Evolutionary conservation across 2,797 vertebrate species (phyloP).

Genomic region (Pipistrellus pygmaeus): DNA sequence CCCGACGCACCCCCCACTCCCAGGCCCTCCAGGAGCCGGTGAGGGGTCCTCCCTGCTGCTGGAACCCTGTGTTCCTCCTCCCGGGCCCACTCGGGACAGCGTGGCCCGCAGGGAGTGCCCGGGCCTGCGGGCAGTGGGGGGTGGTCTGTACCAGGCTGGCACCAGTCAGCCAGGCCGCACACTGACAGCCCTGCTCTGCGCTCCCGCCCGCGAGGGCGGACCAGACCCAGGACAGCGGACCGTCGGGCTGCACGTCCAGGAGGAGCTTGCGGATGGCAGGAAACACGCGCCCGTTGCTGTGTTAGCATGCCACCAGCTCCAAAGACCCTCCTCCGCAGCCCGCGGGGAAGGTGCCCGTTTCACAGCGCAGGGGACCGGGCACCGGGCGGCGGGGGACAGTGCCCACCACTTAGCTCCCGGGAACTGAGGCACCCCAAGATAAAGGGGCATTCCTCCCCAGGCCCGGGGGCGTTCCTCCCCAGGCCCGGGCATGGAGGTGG

Average conservation of each 20-base stretch:
- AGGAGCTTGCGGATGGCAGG: background rate
- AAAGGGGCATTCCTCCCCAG: too few relatives aligned
- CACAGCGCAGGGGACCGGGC: background rate
- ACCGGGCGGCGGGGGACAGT: background rate
- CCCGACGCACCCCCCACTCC: too few relatives aligned
- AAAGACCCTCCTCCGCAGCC: too few relatives aligned
- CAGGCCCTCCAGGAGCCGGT: background rate
- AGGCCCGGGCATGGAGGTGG: background rate
- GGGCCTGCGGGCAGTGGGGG: background rate
- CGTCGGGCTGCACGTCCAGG: background rate
- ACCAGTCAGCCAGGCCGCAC: background rate
- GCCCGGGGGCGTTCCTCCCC: background rate
- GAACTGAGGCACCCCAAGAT: background rate
- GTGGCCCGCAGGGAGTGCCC: constrained; percentile 30
- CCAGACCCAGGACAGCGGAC: background rate
- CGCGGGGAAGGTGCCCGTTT: background rate
- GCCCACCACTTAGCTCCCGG: background rate
- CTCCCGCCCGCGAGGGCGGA: background rate
- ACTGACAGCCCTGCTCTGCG: background rate
- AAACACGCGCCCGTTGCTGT: background rate
- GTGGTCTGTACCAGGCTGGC: background rate
- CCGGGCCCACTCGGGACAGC: background rate
- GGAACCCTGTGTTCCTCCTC: constrained; percentile 24
- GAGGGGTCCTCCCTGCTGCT: background rate
- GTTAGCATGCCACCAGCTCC: background rate